Percentiles rank a stretch among this genome's conserved stretches.
Evolutionary conservation across 2,797 vertebrate genomes (phyloP).

Genomic region (Schizothorax lantsangensis): DNA sequence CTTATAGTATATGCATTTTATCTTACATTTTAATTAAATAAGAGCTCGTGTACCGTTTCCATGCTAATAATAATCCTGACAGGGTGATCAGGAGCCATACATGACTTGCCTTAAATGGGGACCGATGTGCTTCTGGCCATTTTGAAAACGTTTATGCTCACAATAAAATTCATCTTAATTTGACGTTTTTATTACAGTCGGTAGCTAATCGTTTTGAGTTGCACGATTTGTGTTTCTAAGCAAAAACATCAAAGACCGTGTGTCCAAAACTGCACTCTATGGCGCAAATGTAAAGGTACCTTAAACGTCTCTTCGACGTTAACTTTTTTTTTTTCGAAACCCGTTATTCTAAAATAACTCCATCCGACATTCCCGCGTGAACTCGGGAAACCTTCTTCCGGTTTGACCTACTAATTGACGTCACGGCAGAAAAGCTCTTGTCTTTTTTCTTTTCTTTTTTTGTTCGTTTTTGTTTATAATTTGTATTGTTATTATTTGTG

Average conservation of each 20-base stretch:
- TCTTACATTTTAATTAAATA: not conserved
- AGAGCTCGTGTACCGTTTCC: not conserved
- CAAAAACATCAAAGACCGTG: not conserved
- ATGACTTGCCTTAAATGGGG: not conserved
- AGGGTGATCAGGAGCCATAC: not conserved
- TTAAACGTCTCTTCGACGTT: not conserved
- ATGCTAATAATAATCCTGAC: not conserved
- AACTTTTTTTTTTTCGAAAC: no score
- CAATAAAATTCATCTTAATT: not conserved
- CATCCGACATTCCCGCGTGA: not conserved
- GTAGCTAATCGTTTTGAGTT: not conserved
- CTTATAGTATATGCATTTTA: not conserved
- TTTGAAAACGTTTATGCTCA: not conserved
- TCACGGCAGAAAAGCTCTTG: not conserved
- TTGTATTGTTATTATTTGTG: no score
- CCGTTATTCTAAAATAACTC: not conserved
- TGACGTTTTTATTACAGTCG: not conserved
- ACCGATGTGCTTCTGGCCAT: not conserved
- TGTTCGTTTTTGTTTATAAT: no score
- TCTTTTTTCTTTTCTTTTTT: no score
- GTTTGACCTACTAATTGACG: not conserved
- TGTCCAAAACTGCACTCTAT: not conserved
- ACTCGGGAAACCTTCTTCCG: not conserved
- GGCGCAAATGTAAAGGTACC: no score
- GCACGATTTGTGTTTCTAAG: not conserved